Evolutionary conservation across 2,113 vertebrate genomes (phyloP).

Genomic region (Phaethornis superciliosus): DNA sequence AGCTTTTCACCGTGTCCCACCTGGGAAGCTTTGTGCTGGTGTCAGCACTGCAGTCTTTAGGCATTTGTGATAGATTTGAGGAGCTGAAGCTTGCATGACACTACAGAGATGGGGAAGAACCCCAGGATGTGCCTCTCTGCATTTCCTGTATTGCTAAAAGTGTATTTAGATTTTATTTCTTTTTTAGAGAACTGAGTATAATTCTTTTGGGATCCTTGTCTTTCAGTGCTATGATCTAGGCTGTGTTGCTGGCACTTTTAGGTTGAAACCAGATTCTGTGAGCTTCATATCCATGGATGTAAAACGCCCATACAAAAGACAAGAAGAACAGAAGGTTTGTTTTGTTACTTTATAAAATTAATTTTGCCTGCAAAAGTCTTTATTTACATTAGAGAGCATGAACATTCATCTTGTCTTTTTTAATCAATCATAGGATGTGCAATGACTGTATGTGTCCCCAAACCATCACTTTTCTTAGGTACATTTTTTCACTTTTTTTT

Average conservation of each 20-base stretch:
- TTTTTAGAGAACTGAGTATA: neutral
- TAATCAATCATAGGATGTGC: neutral
- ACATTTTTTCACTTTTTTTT: neutral
- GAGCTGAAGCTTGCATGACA: neutral
- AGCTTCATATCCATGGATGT: neutral
- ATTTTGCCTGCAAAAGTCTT: neutral
- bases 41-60: fast-evolving
- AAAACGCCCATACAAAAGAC: neutral
- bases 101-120: neutral
- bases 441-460: neutral
- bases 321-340: neutral
- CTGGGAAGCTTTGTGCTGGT: neutral
- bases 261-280: neutral
- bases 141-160: neutral
- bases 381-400: neutral
- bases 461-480: neutral
- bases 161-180: neutral
- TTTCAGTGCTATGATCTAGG: neutral
- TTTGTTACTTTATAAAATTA: neutral
- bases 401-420: neutral
- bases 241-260: neutral
- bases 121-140: neutral
- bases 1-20: neutral
- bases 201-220: neutral
- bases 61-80: neutral